Conservation (phyloP, 1,140 invertebrate species). For the Protaetia brevitarsis region DNA sequence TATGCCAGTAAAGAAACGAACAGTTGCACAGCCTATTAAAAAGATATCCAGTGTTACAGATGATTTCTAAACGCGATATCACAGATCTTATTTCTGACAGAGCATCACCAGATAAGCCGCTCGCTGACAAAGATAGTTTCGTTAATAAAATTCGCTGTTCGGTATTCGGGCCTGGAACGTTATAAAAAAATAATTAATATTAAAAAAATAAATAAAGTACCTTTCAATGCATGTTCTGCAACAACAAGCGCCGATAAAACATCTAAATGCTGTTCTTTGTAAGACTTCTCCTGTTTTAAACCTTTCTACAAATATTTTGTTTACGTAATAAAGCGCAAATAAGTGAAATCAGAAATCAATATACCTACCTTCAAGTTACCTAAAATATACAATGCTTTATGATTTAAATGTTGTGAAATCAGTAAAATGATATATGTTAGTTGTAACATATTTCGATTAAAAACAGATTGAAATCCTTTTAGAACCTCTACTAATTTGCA, state of each 20-base stretch:
- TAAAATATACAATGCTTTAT: constrained; percentile 61
- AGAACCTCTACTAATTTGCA: constrained; percentile 81
- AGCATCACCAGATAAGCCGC: constrained; percentile 54
- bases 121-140: constrained; percentile 66
- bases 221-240: constrained; percentile 68
- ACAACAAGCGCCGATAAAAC: constrained; percentile 70
- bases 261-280: constrained; percentile 62
- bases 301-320: constrained; percentile 45
- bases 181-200: background rate
- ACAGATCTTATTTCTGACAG: constrained; percentile 53
- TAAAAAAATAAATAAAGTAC: constrained; percentile 26
- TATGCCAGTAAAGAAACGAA: constrained; percentile 80
- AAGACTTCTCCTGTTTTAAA: constrained; percentile 57
- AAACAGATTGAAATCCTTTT: constrained; percentile 69
- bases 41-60: constrained; percentile 59
- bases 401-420: constrained; percentile 67
- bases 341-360: constrained; percentile 18
- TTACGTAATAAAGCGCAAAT: constrained; percentile 23
- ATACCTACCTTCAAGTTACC: constrained; percentile 55
- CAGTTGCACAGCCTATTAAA: constrained; percentile 66
- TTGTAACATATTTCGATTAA: constrained; percentile 58
- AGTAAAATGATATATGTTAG: constrained; percentile 62
- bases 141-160: constrained; percentile 62
- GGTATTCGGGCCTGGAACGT: constrained; percentile 57
- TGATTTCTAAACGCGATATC: constrained; percentile 61